Conservation (phyloP, 53 echinoderm and acorn worm species). For the Stichopus horrens region DNA sequence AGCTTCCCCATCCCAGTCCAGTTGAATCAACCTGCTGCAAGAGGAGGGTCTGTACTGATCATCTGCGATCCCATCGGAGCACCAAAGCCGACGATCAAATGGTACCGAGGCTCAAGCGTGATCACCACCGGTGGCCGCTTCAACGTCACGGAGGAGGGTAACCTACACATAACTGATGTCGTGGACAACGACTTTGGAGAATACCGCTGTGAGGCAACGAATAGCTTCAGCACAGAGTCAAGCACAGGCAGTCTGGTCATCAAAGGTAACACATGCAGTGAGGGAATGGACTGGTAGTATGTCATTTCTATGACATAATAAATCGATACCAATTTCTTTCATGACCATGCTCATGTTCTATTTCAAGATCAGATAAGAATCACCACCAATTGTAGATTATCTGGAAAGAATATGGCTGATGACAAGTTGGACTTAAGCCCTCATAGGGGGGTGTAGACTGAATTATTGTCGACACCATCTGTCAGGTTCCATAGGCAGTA, state of each 20-base stretch:
- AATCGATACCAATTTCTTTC: too few species aligned
- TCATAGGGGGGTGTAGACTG: too few species aligned
- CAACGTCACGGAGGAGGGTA: conserved; percentile 56
- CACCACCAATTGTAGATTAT: too few species aligned
- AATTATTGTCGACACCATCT: too few species aligned
- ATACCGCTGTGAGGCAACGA: conserved; percentile 73
- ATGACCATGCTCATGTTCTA: too few species aligned
- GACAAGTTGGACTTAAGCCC: too few species aligned
- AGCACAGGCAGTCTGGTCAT: conserved; percentile 65
- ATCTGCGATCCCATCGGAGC: conserved; percentile 75
- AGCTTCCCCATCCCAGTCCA: conserved; percentile 53
- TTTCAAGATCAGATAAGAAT: too few species aligned
- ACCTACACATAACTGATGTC: conserved; percentile 67
- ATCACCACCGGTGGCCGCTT: conserved; percentile 55
- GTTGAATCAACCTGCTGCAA: conserved; percentile 78
- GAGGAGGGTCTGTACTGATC: conserved; percentile 62
- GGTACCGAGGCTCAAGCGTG: conserved; percentile 48
- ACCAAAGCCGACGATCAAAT: conserved; percentile 70
- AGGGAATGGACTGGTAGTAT: too few species aligned
- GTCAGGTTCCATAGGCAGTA: too few species aligned
- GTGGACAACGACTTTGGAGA: conserved; percentile 64
- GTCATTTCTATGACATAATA: too few species aligned
- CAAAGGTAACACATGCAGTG: conserved; percentile 56
- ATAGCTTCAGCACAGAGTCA: conserved; percentile 47
- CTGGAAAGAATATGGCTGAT: too few species aligned